phyloP scores from a whole-genome alignment of 2,113 vertebrate genomes.

The Phocoena phocoena region DNA sequence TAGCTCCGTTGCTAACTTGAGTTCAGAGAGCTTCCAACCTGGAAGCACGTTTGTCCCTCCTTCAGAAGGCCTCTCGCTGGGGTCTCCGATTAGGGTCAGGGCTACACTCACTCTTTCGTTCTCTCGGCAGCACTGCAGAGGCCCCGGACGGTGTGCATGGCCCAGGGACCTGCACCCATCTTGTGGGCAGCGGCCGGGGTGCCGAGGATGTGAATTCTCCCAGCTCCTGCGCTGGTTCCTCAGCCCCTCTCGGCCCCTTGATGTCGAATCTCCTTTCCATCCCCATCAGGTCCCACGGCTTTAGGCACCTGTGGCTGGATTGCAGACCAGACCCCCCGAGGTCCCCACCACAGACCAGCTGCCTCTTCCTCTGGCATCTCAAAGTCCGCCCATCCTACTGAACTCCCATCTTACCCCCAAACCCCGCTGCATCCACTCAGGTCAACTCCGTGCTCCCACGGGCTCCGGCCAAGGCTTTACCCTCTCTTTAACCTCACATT shows the following conservation, averaged over 20 bases:
- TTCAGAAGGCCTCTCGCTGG: too few species aligned
- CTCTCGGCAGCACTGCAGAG: rapidly evolving
- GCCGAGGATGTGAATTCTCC: rapidly evolving
- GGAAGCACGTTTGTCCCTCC: too few species aligned
- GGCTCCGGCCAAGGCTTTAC: not conserved
- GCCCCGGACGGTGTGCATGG: rapidly evolving
- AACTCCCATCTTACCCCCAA: not conserved
- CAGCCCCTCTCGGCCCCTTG: too few species aligned
- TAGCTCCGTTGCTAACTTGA: not conserved
- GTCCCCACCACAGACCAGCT: not conserved
- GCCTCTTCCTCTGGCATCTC: not conserved
- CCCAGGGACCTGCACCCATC: not conserved
- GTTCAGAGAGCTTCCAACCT: not conserved
- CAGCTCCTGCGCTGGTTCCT: not conserved
- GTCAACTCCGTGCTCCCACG: not conserved
- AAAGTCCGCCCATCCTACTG: not conserved
- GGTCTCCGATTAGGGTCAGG: not conserved
- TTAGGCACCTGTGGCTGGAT: not conserved
- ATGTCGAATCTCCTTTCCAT: not conserved
- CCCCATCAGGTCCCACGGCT: not conserved
- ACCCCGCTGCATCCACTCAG: rapidly evolving
- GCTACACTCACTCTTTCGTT: rapidly evolving
- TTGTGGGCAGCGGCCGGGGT: rapidly evolving
- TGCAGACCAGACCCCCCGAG: not conserved
- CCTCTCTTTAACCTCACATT: too few species aligned